Conservation (phyloP, 2,888 invertebrate species). For the Sarcophaga subvicina region DNA sequence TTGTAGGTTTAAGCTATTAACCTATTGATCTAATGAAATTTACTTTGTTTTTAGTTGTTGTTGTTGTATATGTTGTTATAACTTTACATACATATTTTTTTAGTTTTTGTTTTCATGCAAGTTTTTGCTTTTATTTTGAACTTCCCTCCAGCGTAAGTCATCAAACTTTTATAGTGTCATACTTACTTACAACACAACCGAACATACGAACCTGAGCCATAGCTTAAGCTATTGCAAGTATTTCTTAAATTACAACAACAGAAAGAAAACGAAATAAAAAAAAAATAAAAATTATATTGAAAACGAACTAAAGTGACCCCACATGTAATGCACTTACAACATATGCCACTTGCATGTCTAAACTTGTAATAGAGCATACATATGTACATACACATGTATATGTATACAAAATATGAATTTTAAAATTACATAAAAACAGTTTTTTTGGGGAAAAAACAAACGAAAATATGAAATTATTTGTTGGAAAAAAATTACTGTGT, state of each 20-base stretch:
- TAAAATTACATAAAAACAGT: no score
- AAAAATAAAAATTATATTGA: background rate
- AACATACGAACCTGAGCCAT: background rate
- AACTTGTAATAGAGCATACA: no score
- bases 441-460: no score
- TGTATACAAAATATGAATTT: no score
- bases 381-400: no score
- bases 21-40: constrained; percentile 70
- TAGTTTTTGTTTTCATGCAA: no score
- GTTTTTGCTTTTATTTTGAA: constrained; percentile 11
- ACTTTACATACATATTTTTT: no score
- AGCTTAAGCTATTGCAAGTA: constrained; percentile 2
- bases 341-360: no score
- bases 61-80: background rate
- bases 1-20: constrained; percentile 67
- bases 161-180: constrained; percentile 61
- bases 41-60: constrained; percentile 50
- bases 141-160: constrained; percentile 46
- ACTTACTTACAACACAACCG: constrained; percentile 13
- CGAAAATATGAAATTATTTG: no score
- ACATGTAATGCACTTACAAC: constrained; percentile 25
- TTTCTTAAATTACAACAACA: constrained; percentile 1
- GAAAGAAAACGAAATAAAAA: background rate
- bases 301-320: constrained; percentile 55
- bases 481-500: no score